A percentile compares a stretch with the other conserved stretches of the same genome.
phyloP scores from a whole-genome alignment of 2,113 vertebrate species.

The Microcebus jonahi region DNA sequence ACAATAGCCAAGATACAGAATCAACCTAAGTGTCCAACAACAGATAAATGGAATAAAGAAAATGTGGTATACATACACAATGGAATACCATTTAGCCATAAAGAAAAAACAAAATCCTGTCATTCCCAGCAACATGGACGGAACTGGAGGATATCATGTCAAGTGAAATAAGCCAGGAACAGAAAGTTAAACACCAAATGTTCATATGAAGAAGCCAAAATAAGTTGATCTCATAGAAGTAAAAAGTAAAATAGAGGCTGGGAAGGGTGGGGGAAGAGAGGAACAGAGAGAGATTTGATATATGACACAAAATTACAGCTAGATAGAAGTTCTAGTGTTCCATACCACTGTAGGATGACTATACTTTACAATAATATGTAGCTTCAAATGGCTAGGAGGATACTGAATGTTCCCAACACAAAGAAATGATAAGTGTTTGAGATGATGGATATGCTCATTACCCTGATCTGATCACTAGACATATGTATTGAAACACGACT shows the following conservation, averaged over 20 bases:
- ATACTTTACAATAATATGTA: background rate
- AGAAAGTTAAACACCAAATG: background rate
- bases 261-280: too few species aligned
- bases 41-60: background rate
- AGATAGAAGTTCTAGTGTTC: background rate
- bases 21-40: background rate
- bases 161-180: background rate
- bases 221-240: background rate
- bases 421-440: background rate
- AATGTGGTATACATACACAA: background rate
- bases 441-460: background rate
- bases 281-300: too few species aligned
- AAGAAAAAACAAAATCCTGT: background rate
- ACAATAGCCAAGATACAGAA: background rate
- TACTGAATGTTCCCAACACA: background rate
- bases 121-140: background rate
- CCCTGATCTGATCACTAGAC: background rate
- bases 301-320: background rate
- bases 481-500: background rate
- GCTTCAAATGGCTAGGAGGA: background rate
- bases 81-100: background rate
- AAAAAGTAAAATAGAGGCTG: background rate
- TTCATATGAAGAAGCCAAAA: background rate
- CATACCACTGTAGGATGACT: background rate
- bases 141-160: background rate